Evolutionary conservation across 2,113 vertebrate species (phyloP).

Genomic region (Amphilophus citrinellus): DNA sequence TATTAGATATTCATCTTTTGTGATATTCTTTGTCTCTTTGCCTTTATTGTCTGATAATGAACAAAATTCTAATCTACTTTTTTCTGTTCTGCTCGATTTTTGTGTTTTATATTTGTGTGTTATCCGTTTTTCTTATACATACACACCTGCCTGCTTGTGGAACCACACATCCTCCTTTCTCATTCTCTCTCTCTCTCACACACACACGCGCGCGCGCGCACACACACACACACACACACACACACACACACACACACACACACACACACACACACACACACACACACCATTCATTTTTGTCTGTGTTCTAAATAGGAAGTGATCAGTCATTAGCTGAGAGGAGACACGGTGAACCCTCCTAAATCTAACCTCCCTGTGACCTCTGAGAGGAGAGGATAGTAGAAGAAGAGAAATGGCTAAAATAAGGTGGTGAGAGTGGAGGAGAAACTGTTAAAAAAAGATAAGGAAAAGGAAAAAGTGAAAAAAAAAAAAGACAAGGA

Average conservation of each 20-base stretch:
- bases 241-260: neutral
- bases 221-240: neutral
- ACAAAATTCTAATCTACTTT: neutral
- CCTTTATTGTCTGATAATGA: neutral
- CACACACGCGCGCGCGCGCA: too few species aligned
- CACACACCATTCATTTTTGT: slow-evolving; percentile 46
- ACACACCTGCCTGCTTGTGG: neutral
- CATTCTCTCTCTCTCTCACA: neutral
- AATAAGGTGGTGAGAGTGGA: slow-evolving; percentile 10
- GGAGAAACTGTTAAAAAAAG: neutral
- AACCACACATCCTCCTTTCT: neutral
- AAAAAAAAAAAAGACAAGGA: neutral
- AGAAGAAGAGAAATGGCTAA: neutral
- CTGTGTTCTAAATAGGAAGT: slow-evolving; percentile 71
- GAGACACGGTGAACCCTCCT: slow-evolving; percentile 59
- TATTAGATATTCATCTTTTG: neutral
- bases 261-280: neutral
- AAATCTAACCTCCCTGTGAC: slow-evolving; percentile 59
- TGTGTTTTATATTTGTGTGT: neutral
- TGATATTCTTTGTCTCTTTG: neutral
- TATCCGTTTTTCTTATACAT: neutral
- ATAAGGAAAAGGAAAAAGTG: neutral
- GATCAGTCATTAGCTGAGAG: slow-evolving; percentile 65
- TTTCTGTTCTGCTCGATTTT: neutral
- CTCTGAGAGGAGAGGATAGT: slow-evolving; percentile 38